These are phyloP conservation scores for Theocolax elegans DNA, from an alignment of 1,140 invertebrate genomes.

Conservation along the genomic window DNA sequence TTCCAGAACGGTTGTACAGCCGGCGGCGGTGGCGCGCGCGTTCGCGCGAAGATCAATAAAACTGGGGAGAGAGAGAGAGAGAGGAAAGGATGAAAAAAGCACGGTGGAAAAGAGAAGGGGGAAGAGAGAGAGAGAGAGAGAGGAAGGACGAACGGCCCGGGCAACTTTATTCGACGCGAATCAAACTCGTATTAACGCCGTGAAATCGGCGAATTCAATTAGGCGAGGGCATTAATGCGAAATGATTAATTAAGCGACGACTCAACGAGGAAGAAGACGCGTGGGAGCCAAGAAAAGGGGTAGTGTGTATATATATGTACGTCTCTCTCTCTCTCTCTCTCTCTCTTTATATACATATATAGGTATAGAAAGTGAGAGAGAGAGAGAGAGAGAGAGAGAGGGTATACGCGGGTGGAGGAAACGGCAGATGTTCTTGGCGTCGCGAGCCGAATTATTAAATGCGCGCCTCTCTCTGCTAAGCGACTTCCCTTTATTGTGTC, in stretches of 20 bases:
- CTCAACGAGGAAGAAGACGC: conserved; percentile 31
- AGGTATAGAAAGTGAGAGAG: neutral
- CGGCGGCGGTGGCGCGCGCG: neutral
- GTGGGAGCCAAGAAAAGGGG: too few species aligned
- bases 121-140: conserved; percentile 39
- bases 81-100: conserved; percentile 50
- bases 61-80: conserved; percentile 57
- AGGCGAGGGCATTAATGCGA: conserved; percentile 62
- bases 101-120: conserved; percentile 42
- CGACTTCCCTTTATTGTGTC: too few species aligned
- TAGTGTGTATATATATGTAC: too few species aligned
- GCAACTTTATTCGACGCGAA: conserved; percentile 59
- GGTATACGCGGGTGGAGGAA: conserved; percentile 1
- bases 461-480: too few species aligned
- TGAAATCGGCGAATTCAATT: conserved; percentile 60
- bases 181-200: conserved; percentile 62
- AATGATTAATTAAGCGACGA: conserved; percentile 64
- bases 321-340: too few species aligned
- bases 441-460: conserved; percentile 61
- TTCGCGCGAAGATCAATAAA: conserved; percentile 63
- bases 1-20: conserved; percentile 52
- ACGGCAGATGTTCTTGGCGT: conserved; percentile 64
- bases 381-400: conserved; percentile 25
- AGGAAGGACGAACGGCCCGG: conserved; percentile 36
- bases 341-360: neutral